Conservation (phyloP, 2,797 vertebrate species). For the Oceanodroma leucorhoa region DNA sequence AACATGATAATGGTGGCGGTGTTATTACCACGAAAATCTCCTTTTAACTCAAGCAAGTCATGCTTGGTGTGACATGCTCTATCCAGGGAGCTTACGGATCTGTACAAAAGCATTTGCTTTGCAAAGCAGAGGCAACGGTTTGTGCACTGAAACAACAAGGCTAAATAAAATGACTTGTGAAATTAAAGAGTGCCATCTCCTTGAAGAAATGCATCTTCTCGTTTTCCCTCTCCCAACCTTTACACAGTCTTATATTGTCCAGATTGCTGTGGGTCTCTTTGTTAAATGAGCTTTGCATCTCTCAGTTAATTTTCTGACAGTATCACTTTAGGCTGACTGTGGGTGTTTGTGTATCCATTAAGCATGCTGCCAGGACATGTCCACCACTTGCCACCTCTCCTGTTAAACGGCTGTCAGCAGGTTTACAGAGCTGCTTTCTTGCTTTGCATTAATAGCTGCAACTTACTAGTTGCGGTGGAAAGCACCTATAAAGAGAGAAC, state of each 20-base stretch:
- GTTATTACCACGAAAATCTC: constrained; percentile 35
- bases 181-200: constrained; percentile 36
- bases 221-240: constrained; percentile 31
- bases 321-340: constrained; percentile 67
- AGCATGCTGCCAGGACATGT: constrained; percentile 64
- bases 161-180: constrained; percentile 31
- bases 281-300: constrained; percentile 72
- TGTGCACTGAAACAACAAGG: constrained; percentile 36
- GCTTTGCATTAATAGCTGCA: constrained; percentile 67
- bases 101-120: constrained; percentile 44
- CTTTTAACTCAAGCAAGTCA: not conserved
- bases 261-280: constrained; percentile 54
- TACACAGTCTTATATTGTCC: constrained; percentile 30
- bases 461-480: constrained; percentile 7
- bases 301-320: constrained; percentile 78
- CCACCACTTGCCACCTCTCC: constrained; percentile 66
- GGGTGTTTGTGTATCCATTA: constrained; percentile 74
- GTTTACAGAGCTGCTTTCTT: constrained; percentile 55
- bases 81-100: not conserved
- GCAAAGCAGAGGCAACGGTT: not conserved
- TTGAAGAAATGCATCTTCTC: constrained; percentile 43
- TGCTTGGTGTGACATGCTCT: not conserved
- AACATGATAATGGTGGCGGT: not conserved
- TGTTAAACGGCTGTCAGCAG: constrained; percentile 71
- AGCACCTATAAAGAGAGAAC: not conserved